Evolutionary conservation across 1,140 invertebrate species (phyloP), one percentile per base, ranked within the genome.

Genomic region (Mesaphorura yosii): DNA sequence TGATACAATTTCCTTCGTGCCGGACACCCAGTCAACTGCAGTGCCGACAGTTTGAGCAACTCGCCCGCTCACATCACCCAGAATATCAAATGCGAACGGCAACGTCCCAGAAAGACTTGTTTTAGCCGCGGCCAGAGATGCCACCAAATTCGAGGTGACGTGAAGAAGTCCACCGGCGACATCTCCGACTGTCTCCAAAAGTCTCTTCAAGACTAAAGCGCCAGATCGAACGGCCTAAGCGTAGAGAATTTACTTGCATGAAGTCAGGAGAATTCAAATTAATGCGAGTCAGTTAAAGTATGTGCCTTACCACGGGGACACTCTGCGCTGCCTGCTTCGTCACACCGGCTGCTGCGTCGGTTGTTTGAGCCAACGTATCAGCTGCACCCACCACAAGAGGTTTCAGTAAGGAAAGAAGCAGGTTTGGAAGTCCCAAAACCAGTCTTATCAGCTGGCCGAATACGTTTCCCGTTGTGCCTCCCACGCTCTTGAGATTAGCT

Each of bases 41-140:
- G 62, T 64, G 15, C 62, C 62, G 10, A 64, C 62, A 7, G 62
- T 64, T 34, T 56, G 53, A 3, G 62, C 53, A 19, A 64, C 54
- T 29, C 62, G 39, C 2, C 62, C 62, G 40, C 56, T 59, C 31
- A 64, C 60, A 46, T 64, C 62, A 14, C 62, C 62, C 41, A 64
- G 38, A 49, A 64, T 59, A 39, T 64, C 62, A 39, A 64, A 64
- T 15, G 62, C 62, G 44, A 64, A 62, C 46, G 62, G 62, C 45
- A 64, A 51, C 31, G 62, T 64, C 54, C 62, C 62, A 10, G 62
- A 64, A 34, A 64, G 56, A 44, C 62, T 64, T 14, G 62, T 64
- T 40, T 64, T 64, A 40, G 62, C 59, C 14, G 62, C 62, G 10
- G 62, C 62, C 22, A 64, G 38, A 10, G 56, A 59, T 3, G 59